phyloP scores from a whole-genome alignment of 2,113 vertebrate genomes.

The Boulengeromyrus knoepffleri region DNA sequence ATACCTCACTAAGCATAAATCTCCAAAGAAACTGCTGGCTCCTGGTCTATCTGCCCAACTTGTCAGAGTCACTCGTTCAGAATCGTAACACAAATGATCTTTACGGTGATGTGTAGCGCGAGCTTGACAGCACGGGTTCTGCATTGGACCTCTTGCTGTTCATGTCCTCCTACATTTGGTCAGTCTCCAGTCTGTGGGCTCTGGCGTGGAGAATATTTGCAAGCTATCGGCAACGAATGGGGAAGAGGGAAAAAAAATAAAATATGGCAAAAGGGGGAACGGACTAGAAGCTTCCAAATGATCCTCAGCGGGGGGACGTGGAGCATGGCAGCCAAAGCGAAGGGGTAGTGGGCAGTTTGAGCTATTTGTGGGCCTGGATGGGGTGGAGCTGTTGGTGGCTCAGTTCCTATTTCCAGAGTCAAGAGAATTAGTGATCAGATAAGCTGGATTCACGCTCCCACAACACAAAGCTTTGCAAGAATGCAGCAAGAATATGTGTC shows the following conservation, averaged over 20 bases:
- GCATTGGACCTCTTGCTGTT: not conserved
- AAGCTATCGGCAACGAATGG: not conserved
- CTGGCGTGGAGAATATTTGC: not conserved
- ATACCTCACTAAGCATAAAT: not conserved
- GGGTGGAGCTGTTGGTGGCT: not conserved
- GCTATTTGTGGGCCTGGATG: not conserved
- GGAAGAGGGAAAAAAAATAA: not conserved
- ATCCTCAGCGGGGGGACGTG: not conserved
- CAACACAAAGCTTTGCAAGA: not conserved
- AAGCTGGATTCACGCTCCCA: not conserved
- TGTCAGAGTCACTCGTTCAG: not conserved
- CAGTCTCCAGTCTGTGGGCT: not conserved
- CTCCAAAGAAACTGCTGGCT: not conserved
- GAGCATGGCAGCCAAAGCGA: not conserved
- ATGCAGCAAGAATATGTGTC: not conserved
- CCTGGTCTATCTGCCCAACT: not conserved
- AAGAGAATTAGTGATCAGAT: not conserved
- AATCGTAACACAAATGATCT: not conserved
- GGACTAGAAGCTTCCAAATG: not conserved
- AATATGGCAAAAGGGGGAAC: not conserved
- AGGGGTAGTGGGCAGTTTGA: not conserved
- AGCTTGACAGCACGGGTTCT: not conserved
- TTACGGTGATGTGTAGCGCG: not conserved
- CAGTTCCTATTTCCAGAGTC: conserved; percentile 4
- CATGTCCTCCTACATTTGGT: not conserved